These are phyloP conservation scores for Nephrotoma appendiculata DNA, from an alignment of 2,888 invertebrate genomes.

Conservation along the genomic window DNA sequence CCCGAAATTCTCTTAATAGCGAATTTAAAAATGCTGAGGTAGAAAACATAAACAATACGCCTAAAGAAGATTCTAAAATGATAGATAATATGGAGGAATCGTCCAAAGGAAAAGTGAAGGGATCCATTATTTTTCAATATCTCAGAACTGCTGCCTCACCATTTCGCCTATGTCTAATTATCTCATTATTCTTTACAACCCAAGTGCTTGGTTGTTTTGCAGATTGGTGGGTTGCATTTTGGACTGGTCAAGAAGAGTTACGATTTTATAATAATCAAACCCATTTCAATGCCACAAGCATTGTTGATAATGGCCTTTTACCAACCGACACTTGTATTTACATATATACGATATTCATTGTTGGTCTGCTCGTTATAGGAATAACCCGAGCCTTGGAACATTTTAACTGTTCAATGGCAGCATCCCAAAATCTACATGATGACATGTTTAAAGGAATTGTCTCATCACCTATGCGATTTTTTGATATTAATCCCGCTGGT, in stretches of 20 bases:
- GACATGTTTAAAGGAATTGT: constrained; percentile 44
- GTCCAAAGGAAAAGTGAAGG: constrained; percentile 32
- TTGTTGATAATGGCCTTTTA: constrained; percentile 19
- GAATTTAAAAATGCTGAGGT: constrained; percentile 7
- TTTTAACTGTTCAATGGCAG: constrained; percentile 48
- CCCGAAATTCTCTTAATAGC: background rate
- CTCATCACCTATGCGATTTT: constrained; percentile 48
- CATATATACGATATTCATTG: constrained; percentile 43
- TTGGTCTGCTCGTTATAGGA: constrained; percentile 38
- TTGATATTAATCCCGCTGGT: constrained; percentile 71
- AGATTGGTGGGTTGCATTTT: constrained; percentile 57
- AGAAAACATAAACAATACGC: constrained; percentile 8
- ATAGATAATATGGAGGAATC: constrained; percentile 23
- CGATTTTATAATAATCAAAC: constrained; percentile 3
- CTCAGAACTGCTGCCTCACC: constrained; percentile 37
- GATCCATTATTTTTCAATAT: constrained; percentile 30
- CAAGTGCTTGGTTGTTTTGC: constrained; percentile 44
- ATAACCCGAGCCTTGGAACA: constrained; percentile 42
- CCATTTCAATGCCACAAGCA: constrained; percentile 18
- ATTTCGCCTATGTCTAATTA: constrained; percentile 28
- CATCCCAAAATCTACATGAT: constrained; percentile 55
- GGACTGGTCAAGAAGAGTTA: constrained; percentile 23
- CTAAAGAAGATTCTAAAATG: background rate
- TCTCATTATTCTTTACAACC: constrained; percentile 38
- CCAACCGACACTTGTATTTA: constrained; percentile 39